Percentiles rank a stretch among this genome's conserved stretches.
Conservation (phyloP, 2,113 vertebrate genomes). For the Ameiurus melas region DNA sequence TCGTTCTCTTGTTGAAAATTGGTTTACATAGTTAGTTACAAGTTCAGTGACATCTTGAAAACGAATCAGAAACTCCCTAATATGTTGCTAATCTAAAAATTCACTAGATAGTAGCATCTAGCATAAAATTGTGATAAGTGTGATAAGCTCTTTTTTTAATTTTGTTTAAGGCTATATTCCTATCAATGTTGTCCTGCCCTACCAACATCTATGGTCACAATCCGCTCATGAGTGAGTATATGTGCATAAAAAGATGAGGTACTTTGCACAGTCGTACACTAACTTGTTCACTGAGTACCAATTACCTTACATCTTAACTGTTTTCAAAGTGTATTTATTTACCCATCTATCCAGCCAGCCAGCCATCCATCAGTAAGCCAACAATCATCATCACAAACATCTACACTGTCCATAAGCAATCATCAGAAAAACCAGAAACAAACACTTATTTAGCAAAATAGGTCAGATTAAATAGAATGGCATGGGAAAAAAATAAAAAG, state of each 20-base stretch:
- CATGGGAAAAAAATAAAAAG: conserved; percentile 14
- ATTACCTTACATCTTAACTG: not conserved
- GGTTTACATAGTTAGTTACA: not conserved
- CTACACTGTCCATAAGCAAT: not conserved
- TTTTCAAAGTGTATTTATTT: not conserved
- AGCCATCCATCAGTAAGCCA: conserved; percentile 6
- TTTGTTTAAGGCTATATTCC: not conserved
- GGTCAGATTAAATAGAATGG: conserved; percentile 49
- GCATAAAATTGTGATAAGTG: not conserved
- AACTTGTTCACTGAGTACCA: not conserved
- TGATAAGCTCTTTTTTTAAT: not conserved
- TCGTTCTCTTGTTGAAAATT: not conserved
- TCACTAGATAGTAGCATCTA: not conserved
- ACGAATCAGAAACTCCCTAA: not conserved
- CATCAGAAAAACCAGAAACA: conserved; percentile 24
- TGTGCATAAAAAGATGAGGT: not conserved
- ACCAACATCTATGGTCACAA: not conserved
- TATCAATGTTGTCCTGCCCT: not conserved
- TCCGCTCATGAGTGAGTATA: not conserved
- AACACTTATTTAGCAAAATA: conserved; percentile 68
- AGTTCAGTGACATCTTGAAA: not conserved
- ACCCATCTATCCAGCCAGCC: not conserved
- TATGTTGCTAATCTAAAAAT: not conserved
- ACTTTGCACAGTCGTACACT: not conserved
- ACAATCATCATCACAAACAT: not conserved